Evolutionary conservation across 2,113 vertebrate genomes (phyloP).

Genomic region (Neogale vison): DNA sequence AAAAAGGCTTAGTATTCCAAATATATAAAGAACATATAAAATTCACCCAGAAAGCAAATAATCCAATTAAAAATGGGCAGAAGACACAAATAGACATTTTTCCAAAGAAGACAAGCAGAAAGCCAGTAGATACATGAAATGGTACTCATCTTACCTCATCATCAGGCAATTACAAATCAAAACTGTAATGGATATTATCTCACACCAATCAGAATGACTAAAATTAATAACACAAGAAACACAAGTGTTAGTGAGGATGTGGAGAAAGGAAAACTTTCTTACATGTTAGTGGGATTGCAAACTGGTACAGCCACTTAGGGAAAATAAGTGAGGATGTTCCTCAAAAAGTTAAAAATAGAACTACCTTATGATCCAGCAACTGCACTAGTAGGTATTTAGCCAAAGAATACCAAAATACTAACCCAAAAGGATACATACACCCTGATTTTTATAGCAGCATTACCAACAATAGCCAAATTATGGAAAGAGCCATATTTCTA

Average conservation of each 20-base stretch:
- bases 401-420: background rate
- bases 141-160: background rate
- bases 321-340: background rate
- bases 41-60: background rate
- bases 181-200: background rate
- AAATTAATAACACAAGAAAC: background rate
- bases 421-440: background rate
- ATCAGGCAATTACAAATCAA: background rate
- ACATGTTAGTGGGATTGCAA: background rate
- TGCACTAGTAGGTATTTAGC: background rate
- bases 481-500: background rate
- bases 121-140: background rate
- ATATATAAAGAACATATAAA: background rate
- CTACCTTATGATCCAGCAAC: background rate
- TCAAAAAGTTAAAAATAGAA: background rate
- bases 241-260: background rate
- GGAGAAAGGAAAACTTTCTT: background rate
- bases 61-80: background rate
- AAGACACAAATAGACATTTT: background rate
- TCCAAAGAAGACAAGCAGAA: background rate
- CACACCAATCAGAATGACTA: background rate
- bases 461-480: background rate
- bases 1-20: background rate
- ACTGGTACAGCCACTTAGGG: background rate
- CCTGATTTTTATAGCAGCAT: background rate